A percentile compares a stretch with the other conserved stretches of the same genome.
phyloP scores from a whole-genome alignment of 2,113 vertebrate genomes.

The Cettia cetti region DNA sequence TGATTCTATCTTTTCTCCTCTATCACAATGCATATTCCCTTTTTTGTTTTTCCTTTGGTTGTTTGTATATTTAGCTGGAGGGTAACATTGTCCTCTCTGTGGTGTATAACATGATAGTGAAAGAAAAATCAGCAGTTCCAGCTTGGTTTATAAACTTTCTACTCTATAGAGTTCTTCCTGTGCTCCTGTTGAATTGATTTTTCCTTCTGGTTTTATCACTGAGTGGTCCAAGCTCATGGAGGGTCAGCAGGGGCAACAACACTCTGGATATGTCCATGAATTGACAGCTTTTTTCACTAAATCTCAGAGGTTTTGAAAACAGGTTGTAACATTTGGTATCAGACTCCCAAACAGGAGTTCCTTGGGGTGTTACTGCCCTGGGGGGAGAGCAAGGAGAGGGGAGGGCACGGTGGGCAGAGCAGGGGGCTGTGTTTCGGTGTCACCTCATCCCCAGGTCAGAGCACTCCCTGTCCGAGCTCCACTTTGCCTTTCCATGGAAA shows the following conservation, averaged over 20 bases:
- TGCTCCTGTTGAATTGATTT: not conserved
- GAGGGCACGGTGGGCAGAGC: not conserved
- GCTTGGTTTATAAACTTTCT: not conserved
- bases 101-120: not conserved
- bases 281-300: not conserved
- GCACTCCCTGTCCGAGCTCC: not conserved
- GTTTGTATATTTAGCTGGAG: not conserved
- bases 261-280: not conserved
- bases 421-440: not conserved
- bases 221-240: not conserved
- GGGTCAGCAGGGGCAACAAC: not conserved
- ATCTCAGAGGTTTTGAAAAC: not conserved
- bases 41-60: not conserved
- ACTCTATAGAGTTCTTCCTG: not conserved
- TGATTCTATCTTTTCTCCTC: not conserved
- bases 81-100: not conserved
- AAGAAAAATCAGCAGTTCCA: not conserved
- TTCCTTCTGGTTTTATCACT: not conserved
- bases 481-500: not conserved
- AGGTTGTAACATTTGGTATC: not conserved
- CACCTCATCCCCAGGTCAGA: not conserved
- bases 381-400: not conserved
- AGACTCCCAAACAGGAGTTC: not conserved
- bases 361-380: not conserved
- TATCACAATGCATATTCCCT: too few relatives aligned